Evolutionary conservation across 2,888 invertebrate genomes (phyloP), one percentile per base, ranked within the genome.

Genomic region (Iphiclides podalirius): DNA sequence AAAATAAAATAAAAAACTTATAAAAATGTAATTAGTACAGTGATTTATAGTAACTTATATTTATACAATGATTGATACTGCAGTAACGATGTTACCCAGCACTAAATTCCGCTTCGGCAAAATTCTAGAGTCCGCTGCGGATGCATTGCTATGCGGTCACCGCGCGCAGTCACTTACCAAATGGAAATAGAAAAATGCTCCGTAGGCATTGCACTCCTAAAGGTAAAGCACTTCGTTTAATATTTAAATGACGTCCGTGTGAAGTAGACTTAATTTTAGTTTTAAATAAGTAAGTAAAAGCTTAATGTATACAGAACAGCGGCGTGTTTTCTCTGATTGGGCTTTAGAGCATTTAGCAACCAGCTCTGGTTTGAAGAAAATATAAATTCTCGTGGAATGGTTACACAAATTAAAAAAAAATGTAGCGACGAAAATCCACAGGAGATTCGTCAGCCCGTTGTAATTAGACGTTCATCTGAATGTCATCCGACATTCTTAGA

Each of bases 141-240:
- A 33, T 42, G 8, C 7, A 28, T 39, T 44, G n/a, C n/a, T n/a
- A n/a, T n/a, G 34, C 49, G 49, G 43, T 44, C 38, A 49, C 23
- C 11, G 49, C 33, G n/a, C 16, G 33, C n/a, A 20, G 13, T 13
- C 9, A 15, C 13, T 23, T 1, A 20, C 12, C 6, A n/a, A 15
- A 38, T 31, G 1, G 13, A 6, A 23, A 33, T 34, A 11, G 14
- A 16, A 39, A 44, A 34, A 15, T 38, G n/a, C 7, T 16, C 4
- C 4, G 9, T 17, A 4, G 16, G 35, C 2, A 7, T n/a, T 7
- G n/a, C n/a, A n/a, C n/a, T n/a, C n/a, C 1, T 23, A 34, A 13
- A 13, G 23, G 20, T 35, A 26, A 39, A 4, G 37, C 44, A 9
- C 9, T 33, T 14, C 31, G n/a, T 31, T 11, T 36, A n/a, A 17